Base-by-base conservation (phyloP, 2,797 vertebrate genomes). In the Taenioides sp. region DNA sequence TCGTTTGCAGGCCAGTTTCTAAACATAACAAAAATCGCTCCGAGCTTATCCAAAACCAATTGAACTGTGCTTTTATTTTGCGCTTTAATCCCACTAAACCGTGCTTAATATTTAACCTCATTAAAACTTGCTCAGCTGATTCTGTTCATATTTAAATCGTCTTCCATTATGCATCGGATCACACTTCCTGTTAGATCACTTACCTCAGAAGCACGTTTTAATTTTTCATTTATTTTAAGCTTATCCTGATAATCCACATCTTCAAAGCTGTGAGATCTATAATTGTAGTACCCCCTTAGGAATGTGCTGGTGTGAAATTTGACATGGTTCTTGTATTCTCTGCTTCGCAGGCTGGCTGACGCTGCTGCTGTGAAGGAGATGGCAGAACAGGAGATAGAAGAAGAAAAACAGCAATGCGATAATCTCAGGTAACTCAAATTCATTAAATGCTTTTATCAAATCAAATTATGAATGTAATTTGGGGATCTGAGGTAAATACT, bases 351-450 rank as follows among this genome's bases (percentile, higher is more conserved):
- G 72, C 65, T 95, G 76, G 86, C 88, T 63, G 86, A 34, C 7
- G 23, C 85, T 65, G 87, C 85, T 74, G 82, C 88, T 57, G 86
- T 86, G 20, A 73, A 92, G 78, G 82, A 59, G 67, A 84, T 86
- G 74, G 80, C 86, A 60, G 84, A 92, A 65, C 79, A 75, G 54
- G 85, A 94, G 61, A 90, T 95, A 74, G 87, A 89, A 60, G 80
- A 85, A 78, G 89, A 94, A 77, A 81, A 80, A 7, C 87, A 77
- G 64, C 87, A 85, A 58, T 79, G 87, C 5, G 86, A 94, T 73
- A 70, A 75, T 63, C 88, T 94, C 77, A 95, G 94, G 96, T 97
- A 84, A 65, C 16, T 47, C 10, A 5, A 23, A 57, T 14, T 28
- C 0, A 12, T 54, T 4, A 7, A 23, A 25, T 4, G 22, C 34